Evolutionary conservation across 1,140 invertebrate genomes (phyloP), one percentile per base, ranked within the genome.

Genomic region (Leguminivora glycinivorella): DNA sequence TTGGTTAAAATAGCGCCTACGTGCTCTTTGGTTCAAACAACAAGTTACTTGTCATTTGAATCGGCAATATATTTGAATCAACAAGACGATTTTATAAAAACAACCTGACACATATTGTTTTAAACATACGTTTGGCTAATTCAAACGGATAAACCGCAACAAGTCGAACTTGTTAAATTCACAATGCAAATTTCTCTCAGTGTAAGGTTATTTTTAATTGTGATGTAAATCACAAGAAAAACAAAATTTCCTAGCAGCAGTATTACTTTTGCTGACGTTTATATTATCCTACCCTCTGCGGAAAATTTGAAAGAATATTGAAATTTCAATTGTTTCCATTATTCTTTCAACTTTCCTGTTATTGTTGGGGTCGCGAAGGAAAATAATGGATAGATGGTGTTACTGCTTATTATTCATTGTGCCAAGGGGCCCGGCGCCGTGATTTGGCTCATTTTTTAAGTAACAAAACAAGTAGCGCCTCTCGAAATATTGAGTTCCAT

Each of bases 391-490:
- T 85, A 82, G 83, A 83, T 79, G 76, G 81, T 87, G 86, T 90
- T 78, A 72, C 77, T 72, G 76, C 83, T 89, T 90, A 85, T 87
- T 90, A 88, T 90, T 87, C 88, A 89, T 88, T 88, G 85, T 87
- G 74, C 72, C 70, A 73, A 68, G 70, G 75, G 67, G 72, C 80
- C 76, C 73, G 66, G 56, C 85, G 76, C 74, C 79, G 81, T 89
- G 87, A 89, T 89, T 88, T 78, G 76, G 80, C 85, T 87, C 83
- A 89, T 89, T 88, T 88, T 89, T 84, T 84, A 43, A 84, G 83
- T 83, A 83, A 87, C 79, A 85, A 86, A 85, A 86, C 78, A 81
- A 78, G 79, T 83, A 74, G 71, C 72, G 70, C 70, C 73, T 72
- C 72, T 75, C 63, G 60, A 76, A 78, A 73, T 81, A 76, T 76